These are phyloP conservation scores for Cheilosia scutellata DNA, from an alignment of 2,888 invertebrate species.

Conservation along the genomic window DNA sequence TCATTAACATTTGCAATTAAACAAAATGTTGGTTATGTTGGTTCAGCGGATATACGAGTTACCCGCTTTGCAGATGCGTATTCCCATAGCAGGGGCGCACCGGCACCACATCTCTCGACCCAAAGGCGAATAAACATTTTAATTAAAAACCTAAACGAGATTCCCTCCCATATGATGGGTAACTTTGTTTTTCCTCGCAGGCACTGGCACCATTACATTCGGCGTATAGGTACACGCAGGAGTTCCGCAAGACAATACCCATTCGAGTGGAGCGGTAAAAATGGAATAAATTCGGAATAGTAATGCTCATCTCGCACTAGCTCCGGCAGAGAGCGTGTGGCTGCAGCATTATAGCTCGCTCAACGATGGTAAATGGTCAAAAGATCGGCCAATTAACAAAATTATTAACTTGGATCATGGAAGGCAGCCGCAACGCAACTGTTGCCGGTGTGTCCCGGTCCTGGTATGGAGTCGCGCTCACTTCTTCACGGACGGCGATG, in stretches of 20 bases:
- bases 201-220: conserved; percentile 11
- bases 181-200: not conserved
- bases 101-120: conserved; percentile 11
- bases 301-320: conserved; percentile 1
- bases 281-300: conserved; percentile 21
- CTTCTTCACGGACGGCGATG: conserved; percentile 21
- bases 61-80: not conserved
- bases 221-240: conserved; percentile 7
- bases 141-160: conserved; percentile 72
- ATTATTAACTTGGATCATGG: conserved; percentile 64
- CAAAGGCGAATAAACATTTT: conserved; percentile 71
- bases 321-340: not conserved
- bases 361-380: conserved; percentile 46
- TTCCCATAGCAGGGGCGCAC: conserved; percentile 21
- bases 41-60: not conserved
- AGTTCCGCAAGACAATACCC: conserved; percentile 14
- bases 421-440: conserved; percentile 39
- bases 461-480: not conserved
- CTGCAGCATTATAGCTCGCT: not conserved
- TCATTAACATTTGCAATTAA: conserved; percentile 71
- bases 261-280: not conserved
- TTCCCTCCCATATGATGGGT: conserved; percentile 52
- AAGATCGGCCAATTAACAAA: conserved; percentile 64
- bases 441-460: conserved; percentile 9
- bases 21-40: conserved; percentile 58